A percentile compares a stretch with the other conserved stretches of the same genome.
Evolutionary conservation across 1,140 invertebrate species (phyloP).

Genomic region (Nixonia krombeini): DNA sequence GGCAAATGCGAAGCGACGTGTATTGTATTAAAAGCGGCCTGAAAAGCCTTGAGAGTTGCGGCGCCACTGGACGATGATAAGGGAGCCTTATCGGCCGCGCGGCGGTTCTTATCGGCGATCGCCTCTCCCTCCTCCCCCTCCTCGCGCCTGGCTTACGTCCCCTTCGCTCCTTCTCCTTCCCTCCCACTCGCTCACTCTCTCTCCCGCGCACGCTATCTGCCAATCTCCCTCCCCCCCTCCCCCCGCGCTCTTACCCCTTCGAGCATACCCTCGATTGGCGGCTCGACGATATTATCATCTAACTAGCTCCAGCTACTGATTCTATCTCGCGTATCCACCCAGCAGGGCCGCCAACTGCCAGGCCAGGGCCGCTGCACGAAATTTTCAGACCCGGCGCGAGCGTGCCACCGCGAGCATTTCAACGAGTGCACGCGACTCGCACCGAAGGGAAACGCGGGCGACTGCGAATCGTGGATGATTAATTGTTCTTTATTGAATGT

Average conservation of each 20-base stretch:
- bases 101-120: constrained; percentile 69
- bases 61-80: constrained; percentile 71
- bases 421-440: constrained; percentile 2
- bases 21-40: constrained; percentile 43
- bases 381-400: constrained; percentile 19
- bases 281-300: constrained; percentile 69
- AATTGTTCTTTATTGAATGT: too few species aligned
- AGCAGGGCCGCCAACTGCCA: constrained; percentile 60
- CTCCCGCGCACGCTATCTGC: constrained; percentile 2
- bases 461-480: too few species aligned
- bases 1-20: too few species aligned
- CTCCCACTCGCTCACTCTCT: constrained; percentile 10
- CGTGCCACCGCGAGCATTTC: not conserved
- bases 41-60: constrained; percentile 69
- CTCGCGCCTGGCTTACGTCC: too few species aligned
- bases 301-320: constrained; percentile 73
- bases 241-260: constrained; percentile 26
- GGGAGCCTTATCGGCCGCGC: constrained; percentile 68
- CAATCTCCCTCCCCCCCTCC: constrained; percentile 25
- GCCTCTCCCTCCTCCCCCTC: constrained; percentile 51
- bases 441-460: too few species aligned
- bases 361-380: constrained; percentile 58
- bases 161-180: constrained; percentile 30
- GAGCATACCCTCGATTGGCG: constrained; percentile 62
- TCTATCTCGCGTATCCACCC: constrained; percentile 69